These are phyloP conservation scores for Hippopotamyrus pictus DNA, from an alignment of 2,797 vertebrate genomes.

Conservation along the genomic window DNA sequence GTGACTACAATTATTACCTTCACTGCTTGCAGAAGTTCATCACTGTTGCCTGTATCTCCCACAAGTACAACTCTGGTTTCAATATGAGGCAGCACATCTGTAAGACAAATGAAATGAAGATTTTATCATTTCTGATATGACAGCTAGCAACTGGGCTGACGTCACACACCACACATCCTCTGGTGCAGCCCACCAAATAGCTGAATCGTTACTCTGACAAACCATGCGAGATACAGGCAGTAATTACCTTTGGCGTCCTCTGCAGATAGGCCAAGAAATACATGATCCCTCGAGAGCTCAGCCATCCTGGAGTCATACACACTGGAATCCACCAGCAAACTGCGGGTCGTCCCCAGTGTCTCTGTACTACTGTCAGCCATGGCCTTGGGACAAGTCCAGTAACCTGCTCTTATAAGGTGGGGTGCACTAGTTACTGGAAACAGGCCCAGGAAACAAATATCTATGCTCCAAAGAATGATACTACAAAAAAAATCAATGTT, in stretches of 20 bases:
- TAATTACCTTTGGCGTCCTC: conserved; percentile 72
- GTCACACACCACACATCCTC: not conserved
- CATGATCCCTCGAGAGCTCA: conserved; percentile 79
- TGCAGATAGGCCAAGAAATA: conserved; percentile 54
- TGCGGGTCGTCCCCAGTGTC: conserved; percentile 64
- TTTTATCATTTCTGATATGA: not conserved
- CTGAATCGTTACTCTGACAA: not conserved
- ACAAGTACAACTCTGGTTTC: conserved; percentile 84
- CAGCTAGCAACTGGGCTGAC: too few species aligned
- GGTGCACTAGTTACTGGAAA: not conserved
- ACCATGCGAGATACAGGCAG: not conserved
- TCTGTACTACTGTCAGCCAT: conserved; percentile 84
- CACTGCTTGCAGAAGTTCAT: conserved; percentile 76
- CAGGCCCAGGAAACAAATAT: not conserved
- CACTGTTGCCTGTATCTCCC: conserved; percentile 68
- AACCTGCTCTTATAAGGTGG: conserved; percentile 48
- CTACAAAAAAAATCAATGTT: not conserved
- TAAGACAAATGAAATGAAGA: conserved; percentile 13
- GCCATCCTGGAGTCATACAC: conserved; percentile 79
- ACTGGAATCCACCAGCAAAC: conserved; percentile 82
- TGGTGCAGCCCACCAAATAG: not conserved
- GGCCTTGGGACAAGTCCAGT: conserved; percentile 35
- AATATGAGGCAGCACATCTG: conserved; percentile 83
- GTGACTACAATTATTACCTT: conserved; percentile 62
- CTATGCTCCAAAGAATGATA: not conserved